phyloP scores from a whole-genome alignment of 2,888 invertebrate species.

The Atherix ibis region DNA sequence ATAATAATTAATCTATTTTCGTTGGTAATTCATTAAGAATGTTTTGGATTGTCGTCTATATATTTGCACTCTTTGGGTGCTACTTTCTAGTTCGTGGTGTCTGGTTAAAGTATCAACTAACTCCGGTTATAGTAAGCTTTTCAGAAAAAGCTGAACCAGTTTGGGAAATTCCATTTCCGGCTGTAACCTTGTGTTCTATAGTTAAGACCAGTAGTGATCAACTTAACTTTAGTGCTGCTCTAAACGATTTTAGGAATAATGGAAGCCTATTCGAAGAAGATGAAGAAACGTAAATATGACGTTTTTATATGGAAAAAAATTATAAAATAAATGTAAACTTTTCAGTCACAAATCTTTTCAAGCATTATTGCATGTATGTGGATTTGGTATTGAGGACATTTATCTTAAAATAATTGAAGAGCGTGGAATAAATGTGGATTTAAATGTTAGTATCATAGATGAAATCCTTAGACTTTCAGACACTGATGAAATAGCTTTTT shows the following conservation, averaged over 20 bases:
- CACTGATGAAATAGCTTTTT: too few species aligned
- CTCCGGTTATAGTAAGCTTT: constrained; percentile 48
- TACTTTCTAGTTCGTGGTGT: too few species aligned
- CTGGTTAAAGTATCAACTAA: constrained; percentile 45
- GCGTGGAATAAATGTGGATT: too few species aligned
- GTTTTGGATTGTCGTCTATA: constrained; percentile 9
- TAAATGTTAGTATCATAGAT: too few species aligned
- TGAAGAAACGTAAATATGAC: neutral
- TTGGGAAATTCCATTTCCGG: constrained; percentile 14
- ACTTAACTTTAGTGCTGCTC: neutral
- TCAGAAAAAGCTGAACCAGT: constrained; percentile 41
- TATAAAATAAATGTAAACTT: neutral
- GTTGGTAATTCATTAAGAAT: constrained; percentile 3
- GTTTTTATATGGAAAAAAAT: neutral
- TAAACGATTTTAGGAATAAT: neutral
- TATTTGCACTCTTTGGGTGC: too few species aligned
- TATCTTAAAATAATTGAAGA: too few species aligned
- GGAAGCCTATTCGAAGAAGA: neutral
- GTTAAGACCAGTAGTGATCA: neutral
- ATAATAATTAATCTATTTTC: neutral
- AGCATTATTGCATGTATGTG: too few species aligned
- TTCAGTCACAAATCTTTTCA: too few species aligned
- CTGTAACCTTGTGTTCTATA: constrained; percentile 9
- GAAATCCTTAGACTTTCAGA: too few species aligned
- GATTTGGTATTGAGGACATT: too few species aligned